Percentiles rank a stretch among this genome's conserved stretches.
Evolutionary conservation across 1,140 invertebrate species (phyloP).

Genomic region (Aradophagus sp.): DNA sequence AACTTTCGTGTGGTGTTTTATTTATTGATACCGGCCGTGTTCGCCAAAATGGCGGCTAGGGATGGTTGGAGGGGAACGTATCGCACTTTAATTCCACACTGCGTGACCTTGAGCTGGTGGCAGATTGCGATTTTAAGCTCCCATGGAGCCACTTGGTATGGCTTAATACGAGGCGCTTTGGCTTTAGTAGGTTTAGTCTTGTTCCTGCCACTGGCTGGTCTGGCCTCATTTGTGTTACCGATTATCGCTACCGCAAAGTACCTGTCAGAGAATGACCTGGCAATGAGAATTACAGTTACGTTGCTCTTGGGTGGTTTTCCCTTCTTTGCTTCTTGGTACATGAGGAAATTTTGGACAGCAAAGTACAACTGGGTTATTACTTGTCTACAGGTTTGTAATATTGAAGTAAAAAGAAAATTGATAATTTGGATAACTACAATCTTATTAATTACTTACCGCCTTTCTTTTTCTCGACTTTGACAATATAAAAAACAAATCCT

Average conservation of each 20-base stretch:
- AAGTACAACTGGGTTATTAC: slow-evolving; percentile 80
- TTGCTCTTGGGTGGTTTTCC: slow-evolving; percentile 75
- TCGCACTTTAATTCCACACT: slow-evolving; percentile 86
- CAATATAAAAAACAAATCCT: no score
- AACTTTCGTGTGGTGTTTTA: slow-evolving; percentile 87
- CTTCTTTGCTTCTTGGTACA: slow-evolving; percentile 79
- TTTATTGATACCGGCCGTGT: slow-evolving; percentile 82
- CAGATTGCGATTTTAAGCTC: slow-evolving; percentile 87
- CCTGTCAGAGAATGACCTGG: slow-evolving; percentile 79
- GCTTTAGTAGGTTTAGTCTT: slow-evolving; percentile 85
- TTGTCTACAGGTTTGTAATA: slow-evolving; percentile 80
- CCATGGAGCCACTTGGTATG: slow-evolving; percentile 86
- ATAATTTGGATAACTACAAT: no score
- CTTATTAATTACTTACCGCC: background rate
- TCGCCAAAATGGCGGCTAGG: slow-evolving; percentile 82
- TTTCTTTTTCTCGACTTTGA: no score
- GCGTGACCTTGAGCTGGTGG: slow-evolving; percentile 90
- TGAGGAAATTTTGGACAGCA: slow-evolving; percentile 76
- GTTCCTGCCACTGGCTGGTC: slow-evolving; percentile 84
- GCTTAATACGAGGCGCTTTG: slow-evolving; percentile 83
- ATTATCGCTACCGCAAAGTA: slow-evolving; percentile 83
- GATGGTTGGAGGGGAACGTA: slow-evolving; percentile 86
- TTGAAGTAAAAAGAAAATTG: slow-evolving; percentile 4
- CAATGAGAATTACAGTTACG: slow-evolving; percentile 78
- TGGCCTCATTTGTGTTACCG: slow-evolving; percentile 83